These are phyloP conservation scores for Sphecodes monilicornis DNA, from an alignment of 2,888 invertebrate species.

Conservation along the genomic window DNA sequence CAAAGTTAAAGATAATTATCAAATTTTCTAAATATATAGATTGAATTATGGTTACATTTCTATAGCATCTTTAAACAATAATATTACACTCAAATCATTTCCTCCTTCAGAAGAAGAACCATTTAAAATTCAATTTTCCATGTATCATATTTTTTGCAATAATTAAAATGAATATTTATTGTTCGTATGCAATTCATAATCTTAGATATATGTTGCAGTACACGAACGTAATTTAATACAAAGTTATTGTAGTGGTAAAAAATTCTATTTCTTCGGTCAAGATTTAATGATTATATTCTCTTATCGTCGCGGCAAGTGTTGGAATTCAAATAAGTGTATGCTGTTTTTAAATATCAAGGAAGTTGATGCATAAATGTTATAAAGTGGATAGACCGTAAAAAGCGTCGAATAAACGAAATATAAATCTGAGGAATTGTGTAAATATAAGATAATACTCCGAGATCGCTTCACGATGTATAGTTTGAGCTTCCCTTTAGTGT, in stretches of 20 bases:
- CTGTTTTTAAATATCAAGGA: background rate
- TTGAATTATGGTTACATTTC: no score
- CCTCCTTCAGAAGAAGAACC: no score
- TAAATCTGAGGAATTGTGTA: background rate
- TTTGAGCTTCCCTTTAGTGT: background rate
- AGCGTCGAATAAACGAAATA: conserved; percentile 3
- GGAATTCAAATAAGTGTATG: background rate
- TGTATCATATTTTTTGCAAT: no score
- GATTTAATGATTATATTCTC: background rate
- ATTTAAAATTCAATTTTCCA: no score
- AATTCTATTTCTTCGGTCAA: background rate
- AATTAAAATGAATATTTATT: no score
- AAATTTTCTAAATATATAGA: no score
- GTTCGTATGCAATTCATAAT: no score
- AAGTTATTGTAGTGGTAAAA: background rate
- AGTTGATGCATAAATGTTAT: background rate
- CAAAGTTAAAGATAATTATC: no score
- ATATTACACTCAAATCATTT: no score
- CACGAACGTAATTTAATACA: background rate
- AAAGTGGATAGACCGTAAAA: background rate
- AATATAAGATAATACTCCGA: background rate
- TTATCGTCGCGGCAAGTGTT: background rate
- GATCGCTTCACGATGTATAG: background rate
- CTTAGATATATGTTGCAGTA: no score
- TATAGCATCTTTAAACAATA: no score